Conservation (phyloP, 2,888 invertebrate genomes). For the Escarpia spicata region DNA sequence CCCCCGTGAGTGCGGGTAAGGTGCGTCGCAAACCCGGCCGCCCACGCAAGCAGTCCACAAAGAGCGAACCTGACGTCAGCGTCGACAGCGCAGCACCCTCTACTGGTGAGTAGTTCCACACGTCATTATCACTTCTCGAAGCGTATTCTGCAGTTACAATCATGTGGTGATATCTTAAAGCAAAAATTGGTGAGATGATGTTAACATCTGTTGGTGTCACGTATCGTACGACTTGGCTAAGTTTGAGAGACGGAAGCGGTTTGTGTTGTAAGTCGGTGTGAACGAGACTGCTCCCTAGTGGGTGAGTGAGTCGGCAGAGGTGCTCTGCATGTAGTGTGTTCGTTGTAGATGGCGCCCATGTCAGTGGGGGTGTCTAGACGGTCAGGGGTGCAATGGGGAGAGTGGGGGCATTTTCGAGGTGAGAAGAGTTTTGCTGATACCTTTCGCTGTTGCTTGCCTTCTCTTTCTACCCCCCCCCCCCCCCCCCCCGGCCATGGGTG, state of each 20-base stretch:
- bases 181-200: not conserved
- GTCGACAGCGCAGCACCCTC: not conserved
- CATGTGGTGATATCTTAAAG: not conserved
- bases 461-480: not conserved
- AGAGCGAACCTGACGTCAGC: not conserved
- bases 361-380: slow-evolving; percentile 1
- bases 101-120: not conserved
- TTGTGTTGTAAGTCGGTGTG: slow-evolving; percentile 4
- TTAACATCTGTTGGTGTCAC: not conserved
- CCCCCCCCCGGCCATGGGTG: not conserved
- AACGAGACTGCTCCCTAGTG: not conserved
- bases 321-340: slow-evolving; percentile 12
- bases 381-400: not conserved
- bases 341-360: not conserved
- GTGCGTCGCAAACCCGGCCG: not conserved
- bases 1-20: not conserved
- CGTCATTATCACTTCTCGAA: not conserved
- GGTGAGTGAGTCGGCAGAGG: not conserved
- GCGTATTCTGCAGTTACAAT: not conserved
- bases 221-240: not conserved
- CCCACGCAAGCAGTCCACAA: not conserved
- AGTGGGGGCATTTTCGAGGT: slow-evolving; percentile 16
- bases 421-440: slow-evolving; percentile 16
- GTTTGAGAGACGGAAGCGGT: not conserved
- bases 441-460: not conserved